A percentile compares a stretch with the other conserved stretches of the same genome.
Evolutionary conservation across 2,113 vertebrate species (phyloP).

Genomic region (Nerophis lumbriciformis): DNA sequence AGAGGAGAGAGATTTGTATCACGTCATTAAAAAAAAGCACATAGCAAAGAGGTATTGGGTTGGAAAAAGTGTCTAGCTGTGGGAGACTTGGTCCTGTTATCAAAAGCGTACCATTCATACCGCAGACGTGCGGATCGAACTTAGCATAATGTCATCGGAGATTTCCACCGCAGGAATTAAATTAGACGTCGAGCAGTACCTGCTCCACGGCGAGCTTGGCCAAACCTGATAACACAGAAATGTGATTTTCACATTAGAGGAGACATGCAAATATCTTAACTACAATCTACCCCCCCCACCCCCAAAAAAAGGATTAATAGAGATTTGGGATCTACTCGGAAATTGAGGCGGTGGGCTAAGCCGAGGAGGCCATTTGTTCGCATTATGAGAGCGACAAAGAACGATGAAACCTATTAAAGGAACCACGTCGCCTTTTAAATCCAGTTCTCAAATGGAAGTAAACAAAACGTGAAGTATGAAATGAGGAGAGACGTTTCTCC

Average conservation of each 20-base stretch:
- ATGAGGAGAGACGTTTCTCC: conserved; percentile 40
- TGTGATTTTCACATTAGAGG: conserved; percentile 70
- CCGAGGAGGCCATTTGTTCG: conserved; percentile 54
- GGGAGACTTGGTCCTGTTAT: conserved; percentile 47
- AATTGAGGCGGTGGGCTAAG: conserved; percentile 53
- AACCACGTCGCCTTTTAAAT: conserved; percentile 33
- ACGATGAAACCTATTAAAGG: conserved; percentile 43
- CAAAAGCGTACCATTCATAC: conserved; percentile 59
- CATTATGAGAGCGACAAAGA: conserved; percentile 34
- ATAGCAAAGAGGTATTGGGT: conserved; percentile 57
- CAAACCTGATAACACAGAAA: conserved; percentile 67
- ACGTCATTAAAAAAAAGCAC: conserved; percentile 53
- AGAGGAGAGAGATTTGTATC: conserved; percentile 46
- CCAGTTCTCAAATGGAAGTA: conserved; percentile 34
- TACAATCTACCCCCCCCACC: conserved; percentile 56
- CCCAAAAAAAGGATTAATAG: conserved; percentile 61
- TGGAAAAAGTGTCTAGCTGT: conserved; percentile 31
- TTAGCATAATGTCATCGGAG: conserved; percentile 57
- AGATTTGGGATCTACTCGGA: conserved; percentile 54
- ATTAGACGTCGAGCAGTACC: conserved; percentile 56
- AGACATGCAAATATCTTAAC: conserved; percentile 68
- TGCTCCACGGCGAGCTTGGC: conserved; percentile 49
- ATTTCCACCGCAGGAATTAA: conserved; percentile 58
- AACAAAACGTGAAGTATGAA: conserved; percentile 44
- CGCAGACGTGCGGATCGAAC: conserved; percentile 41